A percentile compares a stretch with the other conserved stretches of the same genome.
These are phyloP conservation scores for Corythaeola cristata DNA, from an alignment of 2,113 vertebrate genomes.

Conservation along the genomic window DNA sequence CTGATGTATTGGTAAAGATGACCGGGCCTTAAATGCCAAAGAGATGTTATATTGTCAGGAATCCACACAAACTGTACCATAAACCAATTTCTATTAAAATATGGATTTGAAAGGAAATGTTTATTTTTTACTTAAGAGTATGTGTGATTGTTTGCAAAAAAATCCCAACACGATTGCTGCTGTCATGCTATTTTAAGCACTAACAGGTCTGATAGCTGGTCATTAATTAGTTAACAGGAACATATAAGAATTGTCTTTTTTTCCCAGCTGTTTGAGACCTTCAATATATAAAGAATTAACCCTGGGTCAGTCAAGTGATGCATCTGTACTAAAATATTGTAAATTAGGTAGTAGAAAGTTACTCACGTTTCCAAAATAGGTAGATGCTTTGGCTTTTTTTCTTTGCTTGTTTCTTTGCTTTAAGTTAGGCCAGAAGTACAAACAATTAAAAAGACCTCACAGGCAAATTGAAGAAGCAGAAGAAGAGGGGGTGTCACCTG, in stretches of 20 bases:
- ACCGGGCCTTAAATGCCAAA: not conserved
- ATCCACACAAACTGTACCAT: not conserved
- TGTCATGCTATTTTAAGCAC: not conserved
- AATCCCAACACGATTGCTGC: rapidly evolving
- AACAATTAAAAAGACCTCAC: not conserved
- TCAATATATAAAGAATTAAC: not conserved
- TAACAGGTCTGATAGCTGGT: not conserved
- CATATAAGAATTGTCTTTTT: not conserved
- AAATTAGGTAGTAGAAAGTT: not conserved
- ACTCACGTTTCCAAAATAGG: not conserved
- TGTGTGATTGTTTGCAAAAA: not conserved
- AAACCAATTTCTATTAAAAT: not conserved
- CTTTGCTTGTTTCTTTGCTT: not conserved
- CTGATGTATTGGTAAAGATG: not conserved
- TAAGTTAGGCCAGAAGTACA: not conserved
- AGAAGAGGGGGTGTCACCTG: not conserved
- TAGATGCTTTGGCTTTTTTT: not conserved
- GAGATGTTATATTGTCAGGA: not conserved
- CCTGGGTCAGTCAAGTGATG: not conserved
- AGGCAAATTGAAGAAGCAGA: not conserved
- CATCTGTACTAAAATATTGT: not conserved
- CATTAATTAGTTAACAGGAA: not conserved
- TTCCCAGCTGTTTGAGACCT: not conserved
- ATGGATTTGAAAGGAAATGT: not conserved
- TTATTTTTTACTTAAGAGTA: not conserved